phyloP scores from a whole-genome alignment of 2,113 vertebrate species.

The Arvicanthis niloticus region DNA sequence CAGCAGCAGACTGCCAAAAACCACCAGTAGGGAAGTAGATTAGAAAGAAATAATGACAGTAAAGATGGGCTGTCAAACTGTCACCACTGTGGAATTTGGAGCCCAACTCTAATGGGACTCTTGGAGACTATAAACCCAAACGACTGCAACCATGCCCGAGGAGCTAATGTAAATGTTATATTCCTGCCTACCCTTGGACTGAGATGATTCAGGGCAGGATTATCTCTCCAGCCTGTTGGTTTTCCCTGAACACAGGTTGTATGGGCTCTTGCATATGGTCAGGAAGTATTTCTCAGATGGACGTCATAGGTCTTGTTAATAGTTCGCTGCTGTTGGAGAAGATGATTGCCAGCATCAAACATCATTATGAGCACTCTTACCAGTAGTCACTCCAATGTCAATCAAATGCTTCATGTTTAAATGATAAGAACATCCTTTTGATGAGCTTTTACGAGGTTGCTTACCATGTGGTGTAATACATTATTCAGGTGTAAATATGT shows the following conservation, averaged over 20 bases:
- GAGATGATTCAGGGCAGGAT: not conserved
- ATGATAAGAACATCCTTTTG: constrained; percentile 67
- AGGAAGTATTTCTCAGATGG: not conserved
- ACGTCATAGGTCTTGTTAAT: not conserved
- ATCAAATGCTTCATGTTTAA: constrained; percentile 61
- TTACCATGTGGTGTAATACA: constrained; percentile 71
- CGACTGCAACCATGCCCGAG: not conserved
- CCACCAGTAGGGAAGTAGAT: not conserved
- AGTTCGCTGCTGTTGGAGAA: not conserved
- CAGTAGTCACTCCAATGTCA: constrained; percentile 74
- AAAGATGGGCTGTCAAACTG: not conserved
- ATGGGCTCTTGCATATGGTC: not conserved
- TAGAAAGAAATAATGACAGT: not conserved
- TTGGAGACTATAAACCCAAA: not conserved
- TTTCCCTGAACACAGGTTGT: not conserved
- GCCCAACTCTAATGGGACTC: not conserved
- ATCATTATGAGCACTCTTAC: not conserved
- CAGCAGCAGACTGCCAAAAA: not conserved
- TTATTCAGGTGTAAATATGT: constrained; percentile 41
- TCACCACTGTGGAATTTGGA: not conserved
- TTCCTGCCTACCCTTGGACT: not conserved
- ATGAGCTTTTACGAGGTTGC: constrained; percentile 58
- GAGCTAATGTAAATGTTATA: not conserved
- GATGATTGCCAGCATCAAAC: not conserved
- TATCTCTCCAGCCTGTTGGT: not conserved